Base-by-base conservation (phyloP, 2,797 vertebrate genomes). In the Melanogrammus aeglefinus region DNA sequence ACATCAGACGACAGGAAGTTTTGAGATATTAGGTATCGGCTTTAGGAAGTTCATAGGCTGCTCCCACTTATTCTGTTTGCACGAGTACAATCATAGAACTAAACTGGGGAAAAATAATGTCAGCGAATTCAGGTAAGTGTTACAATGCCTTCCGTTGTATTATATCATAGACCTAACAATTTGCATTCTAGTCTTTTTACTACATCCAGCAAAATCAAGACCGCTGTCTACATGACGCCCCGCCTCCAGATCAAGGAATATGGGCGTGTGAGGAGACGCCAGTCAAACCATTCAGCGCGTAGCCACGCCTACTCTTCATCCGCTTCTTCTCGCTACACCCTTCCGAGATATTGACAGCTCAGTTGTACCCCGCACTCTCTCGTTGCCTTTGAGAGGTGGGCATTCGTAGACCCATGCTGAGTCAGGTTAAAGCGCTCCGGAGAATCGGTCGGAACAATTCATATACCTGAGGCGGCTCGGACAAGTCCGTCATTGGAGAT, bases 221-320 rank as follows among this genome's bases (percentile, higher is more conserved):
- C 88, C 78, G 75, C 74, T 74, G 77, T 79, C 29, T 41, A 69
- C 79, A 75, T 72, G 4, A 31, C 21, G 38, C 70, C 31, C 14
- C 13, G 63, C n/a, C 18, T 70, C 35, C n/a, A 29, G 33, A 38
- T 21, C 8, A 18, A 3, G n/a, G 57, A 38, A 12, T 38, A 73
- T 36, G 72, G 72, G 72, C 72, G 72, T 73, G 72, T 35, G 12
- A 21, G n/a, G n/a, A 12, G 36, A 38, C 14, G 72, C 33, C 71
- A 72, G 35, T 38, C 72, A 73, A 73, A 35, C 18, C 33, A 73
- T 9, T 73, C 72, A 73, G 8, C 4, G 33, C 72, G 18, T 73
- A 9, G 72, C 33, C 72, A n/a, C 72, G 36, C 72, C 72, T 35
- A 38, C 72, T 24, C 72, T n/a, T 14, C 73, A 9, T 12, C 38